These are phyloP conservation scores for Vicugna pacos DNA, from an alignment of 2,113 vertebrate genomes.

Conservation along the genomic window DNA sequence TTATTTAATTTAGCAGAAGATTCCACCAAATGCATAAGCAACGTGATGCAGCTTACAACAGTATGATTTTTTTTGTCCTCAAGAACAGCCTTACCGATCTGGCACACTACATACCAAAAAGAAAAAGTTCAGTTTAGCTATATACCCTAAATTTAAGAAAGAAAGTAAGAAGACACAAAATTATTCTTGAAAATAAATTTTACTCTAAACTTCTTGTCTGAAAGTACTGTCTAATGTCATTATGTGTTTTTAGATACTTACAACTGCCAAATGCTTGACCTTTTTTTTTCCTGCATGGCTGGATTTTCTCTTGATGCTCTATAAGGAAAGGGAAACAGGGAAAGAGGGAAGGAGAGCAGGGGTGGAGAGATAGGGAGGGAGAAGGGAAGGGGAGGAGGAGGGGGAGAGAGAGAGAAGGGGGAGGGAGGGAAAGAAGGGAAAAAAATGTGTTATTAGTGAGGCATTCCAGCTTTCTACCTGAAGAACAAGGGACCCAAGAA, in stretches of 20 bases:
- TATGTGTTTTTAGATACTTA: conserved; percentile 87
- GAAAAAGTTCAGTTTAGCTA: conserved; percentile 78
- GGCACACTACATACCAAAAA: conserved; percentile 82
- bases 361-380: background rate
- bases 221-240: background rate
- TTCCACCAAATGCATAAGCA: conserved; percentile 80
- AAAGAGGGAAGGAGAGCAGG: background rate
- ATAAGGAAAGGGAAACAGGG: conserved; percentile 64
- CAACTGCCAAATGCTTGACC: conserved; percentile 99
- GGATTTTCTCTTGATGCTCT: conserved; percentile 98
- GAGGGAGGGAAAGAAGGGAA: background rate
- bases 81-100: conserved; percentile 84
- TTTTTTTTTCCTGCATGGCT: conserved; percentile 96
- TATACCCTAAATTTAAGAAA: conserved; percentile 53
- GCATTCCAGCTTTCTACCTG: background rate
- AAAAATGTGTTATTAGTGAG: background rate
- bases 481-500: conserved; percentile 9
- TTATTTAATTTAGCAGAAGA: conserved; percentile 73
- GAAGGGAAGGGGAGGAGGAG: background rate
- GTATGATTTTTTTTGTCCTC: conserved; percentile 78
- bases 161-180: conserved; percentile 55
- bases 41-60: conserved; percentile 84
- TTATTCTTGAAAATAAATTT: conserved; percentile 68
- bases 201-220: conserved; percentile 20
- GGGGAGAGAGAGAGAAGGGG: too few species aligned